Base-by-base conservation (phyloP, 2,888 invertebrate species). In the Meteorus cinctellus region DNA sequence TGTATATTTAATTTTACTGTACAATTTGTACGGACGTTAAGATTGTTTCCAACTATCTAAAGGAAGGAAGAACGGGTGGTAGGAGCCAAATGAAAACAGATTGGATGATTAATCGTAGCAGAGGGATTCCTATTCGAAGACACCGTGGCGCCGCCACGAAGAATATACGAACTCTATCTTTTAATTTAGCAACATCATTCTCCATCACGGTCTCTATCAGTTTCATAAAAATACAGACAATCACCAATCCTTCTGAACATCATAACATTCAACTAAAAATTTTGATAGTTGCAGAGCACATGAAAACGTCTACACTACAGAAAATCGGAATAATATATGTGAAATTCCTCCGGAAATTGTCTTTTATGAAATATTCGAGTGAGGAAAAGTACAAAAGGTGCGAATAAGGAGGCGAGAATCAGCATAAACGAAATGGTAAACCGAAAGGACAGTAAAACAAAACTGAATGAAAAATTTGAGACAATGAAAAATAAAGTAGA, bases 91-190 rank as follows among this genome's bases (percentile, higher is more conserved):
- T 48, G 48, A 51, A 48, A 68, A 27, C 16, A 31, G 8, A 68
- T 68, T 48, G 45, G n/a, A 68, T 48, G 45, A 68, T 68, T 68
- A 68, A 48, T 48, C 14, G 48, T 19, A 4, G 55, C 10, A 19
- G 55, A 4, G 14, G 48, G n/a, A 68, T 8, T 68, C 29, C n/a
- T 51, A n/a, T 24, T 12, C 16, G 19, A 68, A 27, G 51, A 68
- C 68, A 51, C 51, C 51, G 29, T 29, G 48, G 29, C 48, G 68
- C 48, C 48, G 14, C 8, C 6, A 48, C n/a, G 51, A 29, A 68
- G 41, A 12, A 27, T 16, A 36, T 41, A 27, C 1, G 4, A 24
- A 19, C 8, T 27, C 41, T 66, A 27, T 48, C 29, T 48, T 27
- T 51, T n/a, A 48, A 68, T 68, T 27, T 27, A 41, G 5, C 41